phyloP scores from a whole-genome alignment of 2,113 vertebrate species.

The Oostethus manadensis region DNA sequence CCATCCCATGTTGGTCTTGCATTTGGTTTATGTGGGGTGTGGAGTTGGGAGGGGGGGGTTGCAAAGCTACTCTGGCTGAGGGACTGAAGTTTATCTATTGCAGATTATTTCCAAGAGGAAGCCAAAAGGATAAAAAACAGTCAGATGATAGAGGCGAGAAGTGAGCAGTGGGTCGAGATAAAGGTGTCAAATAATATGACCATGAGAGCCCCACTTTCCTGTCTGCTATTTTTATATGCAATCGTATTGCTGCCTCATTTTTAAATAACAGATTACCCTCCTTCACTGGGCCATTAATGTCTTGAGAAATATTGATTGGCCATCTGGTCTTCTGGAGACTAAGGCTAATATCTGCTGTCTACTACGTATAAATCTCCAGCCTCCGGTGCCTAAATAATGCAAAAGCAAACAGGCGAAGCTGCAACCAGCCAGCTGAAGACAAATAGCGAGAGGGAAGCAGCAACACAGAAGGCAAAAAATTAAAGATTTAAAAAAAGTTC shows the following conservation, averaged over 20 bases:
- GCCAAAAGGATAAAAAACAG: not conserved
- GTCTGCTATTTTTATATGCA: constrained; percentile 9
- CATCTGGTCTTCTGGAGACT: constrained; percentile 32
- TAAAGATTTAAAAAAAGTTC: constrained; percentile 29
- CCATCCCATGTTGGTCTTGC: no score
- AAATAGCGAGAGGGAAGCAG: constrained; percentile 9
- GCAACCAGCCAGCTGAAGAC: constrained; percentile 6
- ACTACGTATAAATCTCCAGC: constrained; percentile 35
- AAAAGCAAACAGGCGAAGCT: constrained; percentile 11
- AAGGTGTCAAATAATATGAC: not conserved
- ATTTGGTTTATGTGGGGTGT: no score
- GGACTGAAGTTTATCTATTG: constrained; percentile 9
- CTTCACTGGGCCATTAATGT: constrained; percentile 23
- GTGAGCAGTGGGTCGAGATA: not conserved
- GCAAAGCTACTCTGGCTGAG: constrained; percentile 4
- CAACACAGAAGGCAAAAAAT: not conserved
- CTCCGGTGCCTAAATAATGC: constrained; percentile 39
- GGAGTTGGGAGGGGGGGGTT: no score
- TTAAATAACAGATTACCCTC: constrained; percentile 31
- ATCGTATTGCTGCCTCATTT: constrained; percentile 19
- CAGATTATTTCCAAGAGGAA: constrained; percentile 20
- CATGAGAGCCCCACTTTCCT: constrained; percentile 1
- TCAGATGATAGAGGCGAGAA: not conserved
- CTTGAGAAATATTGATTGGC: constrained; percentile 40
- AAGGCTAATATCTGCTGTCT: constrained; percentile 48